A percentile compares a stretch with the other conserved stretches of the same genome.
phyloP scores from a whole-genome alignment of 2,113 vertebrate genomes.

The Eulacestoma nigropectus region DNA sequence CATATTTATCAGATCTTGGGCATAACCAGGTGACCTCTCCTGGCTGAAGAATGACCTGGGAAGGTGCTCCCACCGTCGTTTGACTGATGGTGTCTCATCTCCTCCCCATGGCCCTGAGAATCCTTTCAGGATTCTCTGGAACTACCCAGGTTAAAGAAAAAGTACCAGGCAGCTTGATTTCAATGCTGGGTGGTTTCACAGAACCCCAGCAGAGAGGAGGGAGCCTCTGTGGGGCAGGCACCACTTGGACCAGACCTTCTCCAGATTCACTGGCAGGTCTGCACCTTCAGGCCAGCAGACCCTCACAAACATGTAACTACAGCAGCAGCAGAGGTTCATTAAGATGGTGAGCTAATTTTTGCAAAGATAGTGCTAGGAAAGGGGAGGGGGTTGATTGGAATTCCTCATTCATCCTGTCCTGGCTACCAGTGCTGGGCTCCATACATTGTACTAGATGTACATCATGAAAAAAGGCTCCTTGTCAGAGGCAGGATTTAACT shows the following conservation, averaged over 20 bases:
- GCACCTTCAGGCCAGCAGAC: neutral
- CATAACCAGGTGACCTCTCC: neutral
- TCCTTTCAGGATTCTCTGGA: neutral
- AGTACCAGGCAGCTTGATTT: neutral
- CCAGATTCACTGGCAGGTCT: neutral
- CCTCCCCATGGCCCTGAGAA: neutral
- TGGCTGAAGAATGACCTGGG: neutral
- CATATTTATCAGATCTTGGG: neutral
- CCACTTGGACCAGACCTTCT: neutral
- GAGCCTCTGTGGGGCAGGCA: neutral
- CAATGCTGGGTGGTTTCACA: neutral
- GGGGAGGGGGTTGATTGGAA: neutral
- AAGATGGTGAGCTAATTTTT: neutral
- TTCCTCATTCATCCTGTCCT: neutral
- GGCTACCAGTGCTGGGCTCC: neutral
- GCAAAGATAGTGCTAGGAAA: neutral
- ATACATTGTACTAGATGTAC: neutral
- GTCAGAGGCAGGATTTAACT: constrained; percentile 50
- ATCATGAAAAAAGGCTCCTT: constrained; percentile 25
- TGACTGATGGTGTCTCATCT: neutral
- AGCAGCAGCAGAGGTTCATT: neutral
- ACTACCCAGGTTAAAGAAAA: neutral
- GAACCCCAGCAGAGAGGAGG: neutral
- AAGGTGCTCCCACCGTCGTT: neutral
- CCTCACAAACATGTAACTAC: neutral